Base-by-base conservation (phyloP, 1,140 invertebrate species). In the Orius laevigatus region DNA sequence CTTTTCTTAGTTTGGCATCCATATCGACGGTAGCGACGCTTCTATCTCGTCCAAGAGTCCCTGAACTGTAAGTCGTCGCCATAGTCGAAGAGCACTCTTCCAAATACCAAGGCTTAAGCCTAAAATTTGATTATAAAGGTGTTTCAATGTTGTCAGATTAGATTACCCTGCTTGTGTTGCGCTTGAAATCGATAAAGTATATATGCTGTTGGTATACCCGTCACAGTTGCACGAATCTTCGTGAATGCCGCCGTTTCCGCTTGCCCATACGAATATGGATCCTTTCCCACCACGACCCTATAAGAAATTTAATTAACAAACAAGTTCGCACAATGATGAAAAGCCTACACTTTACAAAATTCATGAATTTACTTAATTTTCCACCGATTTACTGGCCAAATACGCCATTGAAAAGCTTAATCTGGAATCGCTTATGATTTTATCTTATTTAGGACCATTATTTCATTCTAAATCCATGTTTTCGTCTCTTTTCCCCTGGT, bases 191-290 rank as follows among this genome's bases (percentile, higher is more conserved):
- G 90, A 94, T 19, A 99, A 65, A 0, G 95, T 98, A 65, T 97
- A 97, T 59, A 98, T 97, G 57, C 89, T 95, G 59, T 96, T 97
- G 8, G 93, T 97, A 64, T 98, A 98, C 9, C 95, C 95, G 64
- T 99, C 95, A 70, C 94, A 98, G 64, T 97, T 96, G 63, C 95
- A 99, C 4, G 90, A 95, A 60, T 99, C 95, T 6, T 85, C 85
- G 60, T 92, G 81, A 46, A 87, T 75, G 10, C 95, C 95, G 19
- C 95, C 95, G 62, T 99, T 98, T 8, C 95, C 95, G 3, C 91
- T 95, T 1, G 95, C 95, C 95, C 95, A 99, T 0, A 98, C 91
- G 63, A 97, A 99, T 57, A 99, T 98, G 4, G 90, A 95, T 11
- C 95, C 95, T 65, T 90, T 88, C n/a, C 94, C 93, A 55, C 81